A percentile compares a stretch with the other conserved stretches of the same genome.
Evolutionary conservation across 2,888 invertebrate genomes (phyloP).

Genomic region (Odontothrips loti): DNA sequence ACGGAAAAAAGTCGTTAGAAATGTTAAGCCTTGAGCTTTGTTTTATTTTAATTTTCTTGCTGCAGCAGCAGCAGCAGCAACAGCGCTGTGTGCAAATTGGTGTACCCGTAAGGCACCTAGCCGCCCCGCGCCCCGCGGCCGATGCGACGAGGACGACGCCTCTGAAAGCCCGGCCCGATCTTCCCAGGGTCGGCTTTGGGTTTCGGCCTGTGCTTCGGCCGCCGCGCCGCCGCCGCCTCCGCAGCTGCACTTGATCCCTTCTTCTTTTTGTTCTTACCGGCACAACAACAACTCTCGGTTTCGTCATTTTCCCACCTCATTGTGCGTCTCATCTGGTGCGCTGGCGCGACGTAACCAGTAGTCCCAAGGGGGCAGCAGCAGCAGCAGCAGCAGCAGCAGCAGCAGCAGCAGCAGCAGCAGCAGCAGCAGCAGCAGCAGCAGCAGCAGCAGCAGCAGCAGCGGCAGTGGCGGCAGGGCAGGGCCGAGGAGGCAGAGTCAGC

Average conservation of each 20-base stretch:
- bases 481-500: too few species aligned
- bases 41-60: too few species aligned
- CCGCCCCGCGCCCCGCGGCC: not conserved
- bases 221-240: not conserved
- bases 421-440: too few species aligned
- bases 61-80: too few species aligned
- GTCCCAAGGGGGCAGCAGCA: not conserved
- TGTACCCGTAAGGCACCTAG: not conserved
- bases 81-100: not conserved
- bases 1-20: too few species aligned
- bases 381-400: too few species aligned
- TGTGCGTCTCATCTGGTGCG: slow-evolving; percentile 5
- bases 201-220: not conserved
- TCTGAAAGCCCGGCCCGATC: not conserved
- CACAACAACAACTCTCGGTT: not conserved
- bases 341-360: not conserved
- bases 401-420: too few species aligned
- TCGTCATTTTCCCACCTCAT: slow-evolving; percentile 26
- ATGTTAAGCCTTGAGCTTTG: too few species aligned
- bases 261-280: not conserved
- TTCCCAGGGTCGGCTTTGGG: not conserved
- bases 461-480: too few species aligned
- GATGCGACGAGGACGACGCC: not conserved
- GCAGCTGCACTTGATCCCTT: not conserved
- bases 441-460: too few species aligned